Base-by-base conservation (phyloP, 35 echinoderm and acorn worm species). In the Hemicentrotus pulcherrimus region DNA sequence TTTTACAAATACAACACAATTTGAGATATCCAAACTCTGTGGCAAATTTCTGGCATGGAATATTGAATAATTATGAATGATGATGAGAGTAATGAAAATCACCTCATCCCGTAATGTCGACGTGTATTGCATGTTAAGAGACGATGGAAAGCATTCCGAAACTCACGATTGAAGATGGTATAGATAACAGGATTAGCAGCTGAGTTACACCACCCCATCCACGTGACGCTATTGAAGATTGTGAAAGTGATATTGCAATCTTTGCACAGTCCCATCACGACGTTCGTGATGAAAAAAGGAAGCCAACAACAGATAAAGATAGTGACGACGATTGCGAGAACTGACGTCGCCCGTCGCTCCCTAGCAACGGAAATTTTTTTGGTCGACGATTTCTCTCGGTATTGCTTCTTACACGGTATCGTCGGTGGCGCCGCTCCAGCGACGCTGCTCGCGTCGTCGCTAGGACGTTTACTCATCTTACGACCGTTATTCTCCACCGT, bases 131-230 rank as follows among this genome's bases (percentile, higher is more conserved):
- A 93, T 24, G 91, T 93, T 58, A 93, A 58, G 48, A 93, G 32
- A 28, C 91, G 91, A 14, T 93, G 45, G 95, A 99, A 99, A 32
- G 97, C 98, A 52, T 96, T 97, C 18, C 98, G 92, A 41, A 99
- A 99, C 78, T 99, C 98, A 6, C 95, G 95, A 47, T 99, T 99
- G n/a, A 99, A 99, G 55, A 99, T 97, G 16, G 98, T 99, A 65
- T 99, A 99, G 15, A 99, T 97, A 11, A 98, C 55, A n/a, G 98
- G 98, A 91, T 99, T 99, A 33, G 96, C 95, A 1, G 97, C 96
- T 5, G 97, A 98, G 87, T 99, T 99, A 87, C 94, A 95, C 98
- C 98, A 99, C 0, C 98, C 98, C 47, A 99, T 91, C 98, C 98
- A 99, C 5, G 97, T 97, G 16, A 99, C 98, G 32, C 95, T 91